Conservation (phyloP, 2,797 vertebrate genomes). For the Setipinna tenuifilis region DNA sequence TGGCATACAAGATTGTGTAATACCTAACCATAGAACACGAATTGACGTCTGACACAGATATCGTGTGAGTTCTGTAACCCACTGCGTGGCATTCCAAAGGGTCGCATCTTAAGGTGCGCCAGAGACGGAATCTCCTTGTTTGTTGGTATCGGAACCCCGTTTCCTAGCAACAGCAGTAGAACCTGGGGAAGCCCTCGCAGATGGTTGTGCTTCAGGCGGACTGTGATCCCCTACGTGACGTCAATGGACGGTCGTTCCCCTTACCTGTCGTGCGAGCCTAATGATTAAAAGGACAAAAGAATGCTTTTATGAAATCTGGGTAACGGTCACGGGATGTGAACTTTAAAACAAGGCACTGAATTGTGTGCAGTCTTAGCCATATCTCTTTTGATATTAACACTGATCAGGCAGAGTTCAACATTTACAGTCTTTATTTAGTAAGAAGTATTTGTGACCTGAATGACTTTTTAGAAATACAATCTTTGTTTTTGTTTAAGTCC, state of each 20-base stretch:
- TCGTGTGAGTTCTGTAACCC: slow-evolving; percentile 26
- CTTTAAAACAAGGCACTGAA: background rate
- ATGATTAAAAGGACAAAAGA: slow-evolving; percentile 13
- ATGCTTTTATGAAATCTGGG: background rate
- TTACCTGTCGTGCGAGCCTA: slow-evolving; percentile 52
- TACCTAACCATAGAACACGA: too few species aligned
- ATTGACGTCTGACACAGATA: slow-evolving; percentile 49
- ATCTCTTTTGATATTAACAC: background rate
- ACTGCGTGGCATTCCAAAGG: slow-evolving; percentile 62
- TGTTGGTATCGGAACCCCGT: slow-evolving; percentile 64
- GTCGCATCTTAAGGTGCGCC: slow-evolving; percentile 67
- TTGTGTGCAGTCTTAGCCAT: background rate
- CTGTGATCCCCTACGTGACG: slow-evolving; percentile 62
- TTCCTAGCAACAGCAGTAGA: slow-evolving; percentile 64
- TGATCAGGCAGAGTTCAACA: too few species aligned
- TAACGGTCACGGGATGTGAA: background rate
- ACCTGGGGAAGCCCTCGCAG: slow-evolving; percentile 69
- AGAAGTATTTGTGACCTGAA: too few species aligned
- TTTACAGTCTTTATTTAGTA: too few species aligned
- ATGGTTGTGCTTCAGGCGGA: slow-evolving; percentile 45
- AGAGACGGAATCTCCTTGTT: slow-evolving; percentile 66
- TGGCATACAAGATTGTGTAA: slow-evolving; percentile 57
- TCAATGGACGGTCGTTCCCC: slow-evolving; percentile 63
- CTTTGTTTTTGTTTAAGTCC: background rate
- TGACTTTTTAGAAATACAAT: too few species aligned